Evolutionary conservation across 2,888 invertebrate genomes (phyloP), one percentile per base, ranked within the genome.

Genomic region (Meteorus colon): DNA sequence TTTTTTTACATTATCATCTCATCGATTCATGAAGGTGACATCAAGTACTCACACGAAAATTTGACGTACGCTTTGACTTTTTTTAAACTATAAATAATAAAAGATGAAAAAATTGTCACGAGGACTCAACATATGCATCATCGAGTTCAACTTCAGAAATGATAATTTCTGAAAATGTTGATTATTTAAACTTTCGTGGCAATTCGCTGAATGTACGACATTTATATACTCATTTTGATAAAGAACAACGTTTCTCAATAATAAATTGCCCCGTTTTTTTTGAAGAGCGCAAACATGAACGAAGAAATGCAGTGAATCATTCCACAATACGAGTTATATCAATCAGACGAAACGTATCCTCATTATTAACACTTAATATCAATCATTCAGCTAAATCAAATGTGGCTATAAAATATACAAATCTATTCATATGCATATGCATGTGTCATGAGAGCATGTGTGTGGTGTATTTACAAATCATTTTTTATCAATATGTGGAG

Each of bases 201-300:
- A 80, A 80, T 80, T 80, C 73, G 79, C 79, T 79, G 66, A 55
- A 73, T 65, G 62, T 63, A 71, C 45, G 55, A 71, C 24, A 41
- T 16, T 48, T 29, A 66, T 24, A 51, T 48, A 24, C 6, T 24
- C 6, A 24, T 55, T n/a, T 59, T 1, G 16, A 59, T 10, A 27
- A 24, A 62, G 24, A 62, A 2, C n/a, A 24, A 10, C 0, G 16
- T 62, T 16, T 29, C 14, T 10, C 4, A 10, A 62, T 29, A 2
- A 62, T 29, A 8, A 10, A 0, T 59, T 59, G 19, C 14, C 16
- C 14, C n/a, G 6, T 27, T 16, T 10, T 59, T 24, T 19, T 55
- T 34, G 0, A 34, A 8, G 8, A 14, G 55, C 55, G 3, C 59
- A 59, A 59, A 24, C 16, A 55, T 19, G 14, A 59, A 8, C 27